A percentile compares a stretch with the other conserved stretches of the same genome.
These are phyloP conservation scores for Branchellion lobata DNA, from an alignment of 2,888 invertebrate genomes.

Conservation along the genomic window DNA sequence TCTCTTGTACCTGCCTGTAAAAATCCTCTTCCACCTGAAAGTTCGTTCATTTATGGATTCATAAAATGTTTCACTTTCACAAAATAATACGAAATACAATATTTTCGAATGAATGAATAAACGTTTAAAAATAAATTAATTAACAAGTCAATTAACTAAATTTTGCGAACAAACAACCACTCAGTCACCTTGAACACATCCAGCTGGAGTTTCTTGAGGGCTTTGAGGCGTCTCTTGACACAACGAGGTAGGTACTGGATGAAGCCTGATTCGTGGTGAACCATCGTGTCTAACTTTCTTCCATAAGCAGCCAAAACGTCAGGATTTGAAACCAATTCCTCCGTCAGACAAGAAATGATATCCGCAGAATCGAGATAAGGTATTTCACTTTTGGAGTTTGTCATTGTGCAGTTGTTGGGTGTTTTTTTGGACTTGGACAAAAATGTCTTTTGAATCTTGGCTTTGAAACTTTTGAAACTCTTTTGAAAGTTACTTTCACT, in stretches of 20 bases:
- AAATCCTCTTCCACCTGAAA: conserved; percentile 1
- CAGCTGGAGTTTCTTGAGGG: conserved; percentile 37
- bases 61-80: not conserved
- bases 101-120: too few species aligned
- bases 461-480: too few species aligned
- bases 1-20: not conserved
- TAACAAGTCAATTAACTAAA: too few species aligned
- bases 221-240: conserved; percentile 37
- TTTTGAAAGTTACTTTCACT: conserved; percentile 14
- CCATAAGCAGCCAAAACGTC: conserved; percentile 37
- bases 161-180: too few species aligned
- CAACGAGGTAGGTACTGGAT: conserved; percentile 8
- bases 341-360: conserved; percentile 12
- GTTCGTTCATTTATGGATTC: too few species aligned
- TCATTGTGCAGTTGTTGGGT: not conserved
- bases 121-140: too few species aligned
- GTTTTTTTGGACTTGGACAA: too few species aligned
- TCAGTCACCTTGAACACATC: conserved; percentile 14
- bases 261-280: conserved; percentile 25
- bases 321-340: conserved; percentile 19
- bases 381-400: not conserved
- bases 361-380: not conserved
- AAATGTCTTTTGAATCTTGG: too few species aligned
- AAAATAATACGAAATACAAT: not conserved
- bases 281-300: conserved; percentile 32